Conservation (phyloP, 2,888 invertebrate genomes). For the Anarsia innoxiella region DNA sequence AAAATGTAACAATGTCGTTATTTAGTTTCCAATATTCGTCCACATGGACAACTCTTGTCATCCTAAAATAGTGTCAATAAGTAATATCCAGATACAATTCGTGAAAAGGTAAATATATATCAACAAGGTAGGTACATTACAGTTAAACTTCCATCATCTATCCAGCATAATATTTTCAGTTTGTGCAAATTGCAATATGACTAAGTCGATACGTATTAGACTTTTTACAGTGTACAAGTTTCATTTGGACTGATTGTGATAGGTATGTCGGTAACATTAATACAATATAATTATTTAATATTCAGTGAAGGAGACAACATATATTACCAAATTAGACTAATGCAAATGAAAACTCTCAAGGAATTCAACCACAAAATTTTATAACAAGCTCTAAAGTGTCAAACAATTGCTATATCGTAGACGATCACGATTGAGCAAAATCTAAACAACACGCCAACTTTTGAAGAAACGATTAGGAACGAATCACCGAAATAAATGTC, state of each 20-base stretch:
- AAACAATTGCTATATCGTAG: slow-evolving; percentile 34
- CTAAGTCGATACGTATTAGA: slow-evolving; percentile 20
- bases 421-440: slow-evolving; percentile 63
- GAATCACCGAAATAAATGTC: slow-evolving; percentile 47
- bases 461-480: slow-evolving; percentile 64
- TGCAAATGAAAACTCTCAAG: not conserved
- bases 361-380: not conserved
- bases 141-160: slow-evolving; percentile 9
- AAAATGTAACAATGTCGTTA: too few species aligned
- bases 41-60: too few species aligned
- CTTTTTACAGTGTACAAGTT: slow-evolving; percentile 23
- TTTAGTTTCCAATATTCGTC: too few species aligned
- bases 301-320: too few species aligned
- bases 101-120: slow-evolving; percentile 1
- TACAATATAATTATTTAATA: slow-evolving; percentile 1
- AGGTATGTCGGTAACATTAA: slow-evolving; percentile 45
- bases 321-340: too few species aligned
- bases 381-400: slow-evolving; percentile 22
- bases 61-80: slow-evolving; percentile 5
- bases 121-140: slow-evolving; percentile 1
- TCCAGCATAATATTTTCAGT: slow-evolving; percentile 18
- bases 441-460: slow-evolving; percentile 53
- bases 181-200: slow-evolving; percentile 41
- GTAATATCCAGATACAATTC: slow-evolving; percentile 5
- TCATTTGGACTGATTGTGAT: slow-evolving; percentile 31